Base-by-base conservation (phyloP, 2,888 invertebrate genomes). In the Biston betularia region DNA sequence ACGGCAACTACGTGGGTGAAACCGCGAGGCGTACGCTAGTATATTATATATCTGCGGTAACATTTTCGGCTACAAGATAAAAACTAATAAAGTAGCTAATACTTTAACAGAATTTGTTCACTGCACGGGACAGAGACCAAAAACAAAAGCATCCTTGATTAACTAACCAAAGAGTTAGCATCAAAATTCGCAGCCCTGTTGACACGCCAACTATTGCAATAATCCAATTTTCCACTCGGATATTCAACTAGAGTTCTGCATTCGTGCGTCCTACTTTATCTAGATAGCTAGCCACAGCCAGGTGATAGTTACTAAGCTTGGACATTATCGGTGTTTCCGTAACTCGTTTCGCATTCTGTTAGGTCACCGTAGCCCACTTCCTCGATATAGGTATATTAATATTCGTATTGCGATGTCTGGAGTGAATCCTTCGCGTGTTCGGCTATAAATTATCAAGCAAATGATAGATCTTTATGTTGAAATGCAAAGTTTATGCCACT, bases 331-430 rank as follows among this genome's bases (percentile, higher is more conserved):
- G n/a, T 59, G 67, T 65, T 75, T 73, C 73, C 74, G 69, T 73
- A 73, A 75, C 67, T 50, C 55, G 56, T 67, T 75, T 74, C 62
- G 71, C 68, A 75, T 75, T 76, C 71, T 50, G 74, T 73, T 72
- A 71, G 72, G 70, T 74, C 78, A 72, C 67, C 56, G 65, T 53
- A 72, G 60, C 67, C 63, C 64, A 75, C 72, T 76, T 76, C 75
- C 70, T 72, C 34, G 63, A 64, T 62, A 38, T 46, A 35, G 42
- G 35, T 58, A 38, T 65, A 67, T 72, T 73, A 66, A 67, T 69
- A 69, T 68, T 68, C 65, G 53, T 69, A 66, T 65, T 68, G 60
- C 67, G 59, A 65, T 57, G 44, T 64, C 65, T 38, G 48, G 55
- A 60, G 60, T 55, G 66, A 55, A 65, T 69, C 60, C 49, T 58